Base-by-base conservation (phyloP, 2,113 vertebrate species). In the Paramisgurnus dabryanus region DNA sequence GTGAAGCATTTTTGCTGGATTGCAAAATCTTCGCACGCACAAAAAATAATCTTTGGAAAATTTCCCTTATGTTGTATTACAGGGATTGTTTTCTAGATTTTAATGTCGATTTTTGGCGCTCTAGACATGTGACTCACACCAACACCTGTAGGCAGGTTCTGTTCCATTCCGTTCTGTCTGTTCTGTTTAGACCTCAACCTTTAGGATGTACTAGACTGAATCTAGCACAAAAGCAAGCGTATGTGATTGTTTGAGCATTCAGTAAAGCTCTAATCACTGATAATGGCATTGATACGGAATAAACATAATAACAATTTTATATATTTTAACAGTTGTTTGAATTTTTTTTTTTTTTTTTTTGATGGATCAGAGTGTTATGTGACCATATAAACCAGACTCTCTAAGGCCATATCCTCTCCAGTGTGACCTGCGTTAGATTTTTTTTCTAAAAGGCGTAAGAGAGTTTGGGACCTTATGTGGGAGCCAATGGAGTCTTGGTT, bases 281-380 rank as follows among this genome's bases (percentile, higher is more conserved):
- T 47, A 41, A 13, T 77, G 75, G 45, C 9, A 2, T 55, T 77
- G 61, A 34, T 22, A 64, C 6, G 1, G 58, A 74, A 73, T 4
- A 45, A 13, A 72, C 7, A 64, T 45, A 63, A 22, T 45, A 60
- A 74, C 55, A 22, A 64, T 50, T 75, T 75, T 75, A 75, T n/a
- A 64, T 49, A 61, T 64, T 75, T 64, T 75, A 50, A 71, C 49
- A 17, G 9, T 55, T n/a, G 55, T 58, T 58, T 71, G 34, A 71
- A 71, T 53, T 64, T 7, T 27, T 34, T 11, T 27, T 53, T 64
- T 7, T 27, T 34, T 11, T 27, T 12, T 15, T 39, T 64, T 39
- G 10, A 34, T 39, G 47, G 61, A 77, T 55, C 63, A 50, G 75
- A 77, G 75, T 77, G 75, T 77, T 66, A 66, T 77, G 27, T 34